Evolutionary conservation across 2,797 vertebrate species (phyloP).

Genomic region (Pseudochirops corinnae): DNA sequence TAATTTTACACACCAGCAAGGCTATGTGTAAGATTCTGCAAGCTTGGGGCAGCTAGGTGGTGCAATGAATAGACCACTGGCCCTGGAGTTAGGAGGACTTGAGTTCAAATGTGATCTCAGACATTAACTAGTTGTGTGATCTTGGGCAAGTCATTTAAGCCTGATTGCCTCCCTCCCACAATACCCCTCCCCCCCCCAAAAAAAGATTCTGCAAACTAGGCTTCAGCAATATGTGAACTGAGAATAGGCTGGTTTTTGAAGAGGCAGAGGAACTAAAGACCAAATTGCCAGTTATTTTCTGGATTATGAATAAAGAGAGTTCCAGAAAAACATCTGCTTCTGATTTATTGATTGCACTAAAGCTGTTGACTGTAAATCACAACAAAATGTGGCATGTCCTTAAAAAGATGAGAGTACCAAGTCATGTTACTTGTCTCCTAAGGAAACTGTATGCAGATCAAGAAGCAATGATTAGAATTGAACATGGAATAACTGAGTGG

Average conservation of each 20-base stretch:
- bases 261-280: not conserved
- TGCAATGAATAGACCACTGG: not conserved
- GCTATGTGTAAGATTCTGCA: not conserved
- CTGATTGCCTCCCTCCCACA: not conserved
- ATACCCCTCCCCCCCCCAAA: fast-evolving
- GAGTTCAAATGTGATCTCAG: not conserved
- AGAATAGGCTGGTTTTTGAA: not conserved
- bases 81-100: not conserved
- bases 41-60: not conserved
- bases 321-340: not conserved
- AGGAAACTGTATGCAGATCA: too few relatives aligned
- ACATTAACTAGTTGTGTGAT: not conserved
- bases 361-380: not conserved
- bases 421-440: not conserved
- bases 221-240: not conserved
- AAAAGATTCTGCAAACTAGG: not conserved
- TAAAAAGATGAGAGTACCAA: not conserved
- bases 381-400: not conserved
- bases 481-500: too few relatives aligned
- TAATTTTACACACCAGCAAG: not conserved
- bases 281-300: not conserved
- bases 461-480: too few relatives aligned
- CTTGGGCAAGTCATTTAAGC: not conserved
- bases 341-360: not conserved
- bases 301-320: not conserved